Evolutionary conservation across 2,113 vertebrate species (phyloP).

Genomic region (Otolemur garnettii): DNA sequence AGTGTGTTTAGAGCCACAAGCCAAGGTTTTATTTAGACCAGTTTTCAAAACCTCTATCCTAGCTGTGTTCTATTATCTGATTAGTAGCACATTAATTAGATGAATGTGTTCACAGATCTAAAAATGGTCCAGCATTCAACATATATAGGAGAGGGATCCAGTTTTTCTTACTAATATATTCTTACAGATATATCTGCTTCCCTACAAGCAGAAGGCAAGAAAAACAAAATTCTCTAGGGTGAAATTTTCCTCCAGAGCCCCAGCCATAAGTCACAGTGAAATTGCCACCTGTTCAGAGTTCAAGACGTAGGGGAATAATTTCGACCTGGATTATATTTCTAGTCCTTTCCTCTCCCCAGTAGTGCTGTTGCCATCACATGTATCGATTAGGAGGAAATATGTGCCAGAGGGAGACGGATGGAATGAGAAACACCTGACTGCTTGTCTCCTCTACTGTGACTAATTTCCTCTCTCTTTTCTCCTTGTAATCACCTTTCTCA

Average conservation of each 20-base stretch:
- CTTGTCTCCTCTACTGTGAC: not conserved
- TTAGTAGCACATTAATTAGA: constrained; percentile 25
- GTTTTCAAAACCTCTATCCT: not conserved
- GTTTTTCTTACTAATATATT: constrained; percentile 35
- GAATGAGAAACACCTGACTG: not conserved
- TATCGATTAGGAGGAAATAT: not conserved
- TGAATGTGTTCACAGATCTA: constrained; percentile 24
- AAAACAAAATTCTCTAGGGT: constrained; percentile 39
- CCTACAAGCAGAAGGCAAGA: not conserved
- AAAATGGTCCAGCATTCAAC: not conserved
- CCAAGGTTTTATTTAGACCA: not conserved
- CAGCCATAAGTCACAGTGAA: constrained; percentile 52
- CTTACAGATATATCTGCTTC: not conserved
- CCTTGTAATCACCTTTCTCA: not conserved
- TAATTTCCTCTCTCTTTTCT: not conserved
- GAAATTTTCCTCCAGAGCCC: constrained; percentile 35
- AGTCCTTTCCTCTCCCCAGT: not conserved
- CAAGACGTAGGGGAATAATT: constrained; percentile 11
- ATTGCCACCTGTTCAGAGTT: constrained; percentile 32
- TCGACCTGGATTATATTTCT: not conserved
- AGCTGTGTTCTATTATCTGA: not conserved
- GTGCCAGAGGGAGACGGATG: not conserved
- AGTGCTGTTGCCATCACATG: not conserved
- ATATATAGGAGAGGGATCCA: not conserved
- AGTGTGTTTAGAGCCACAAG: not conserved